A percentile compares a stretch with the other conserved stretches of the same genome.
Evolutionary conservation across 2,113 vertebrate genomes (phyloP).

Genomic region (Catharus minimus): DNA sequence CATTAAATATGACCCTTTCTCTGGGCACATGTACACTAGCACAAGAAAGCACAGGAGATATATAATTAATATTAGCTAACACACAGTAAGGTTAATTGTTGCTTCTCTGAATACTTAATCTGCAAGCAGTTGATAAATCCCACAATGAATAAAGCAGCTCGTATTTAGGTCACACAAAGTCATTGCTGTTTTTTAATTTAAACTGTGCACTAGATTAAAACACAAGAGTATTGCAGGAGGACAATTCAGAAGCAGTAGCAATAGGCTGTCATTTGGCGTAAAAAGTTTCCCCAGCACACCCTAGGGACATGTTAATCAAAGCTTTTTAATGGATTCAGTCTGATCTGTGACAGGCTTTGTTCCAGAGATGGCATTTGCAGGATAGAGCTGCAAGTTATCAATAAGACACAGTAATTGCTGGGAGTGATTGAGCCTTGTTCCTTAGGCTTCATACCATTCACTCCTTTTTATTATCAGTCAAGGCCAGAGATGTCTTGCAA

Average conservation of each 20-base stretch:
- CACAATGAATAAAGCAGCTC: slow-evolving; percentile 64
- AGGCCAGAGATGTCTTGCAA: slow-evolving; percentile 65
- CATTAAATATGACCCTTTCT: slow-evolving; percentile 56
- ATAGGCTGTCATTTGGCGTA: slow-evolving; percentile 71
- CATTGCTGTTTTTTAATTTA: slow-evolving; percentile 77
- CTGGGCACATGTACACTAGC: background rate
- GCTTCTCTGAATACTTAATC: slow-evolving; percentile 74
- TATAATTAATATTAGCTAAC: slow-evolving; percentile 75
- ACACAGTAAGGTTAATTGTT: slow-evolving; percentile 74
- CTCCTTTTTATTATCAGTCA: slow-evolving; percentile 66
- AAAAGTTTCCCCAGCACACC: slow-evolving; percentile 78
- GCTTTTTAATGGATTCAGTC: slow-evolving; percentile 80
- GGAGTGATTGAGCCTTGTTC: slow-evolving; percentile 72
- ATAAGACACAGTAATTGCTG: slow-evolving; percentile 80
- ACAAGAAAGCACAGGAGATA: slow-evolving; percentile 40
- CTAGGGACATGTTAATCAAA: slow-evolving; percentile 55
- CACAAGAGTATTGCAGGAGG: slow-evolving; percentile 71
- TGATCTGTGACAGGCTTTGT: slow-evolving; percentile 83
- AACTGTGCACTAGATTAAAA: slow-evolving; percentile 75
- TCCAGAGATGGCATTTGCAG: slow-evolving; percentile 77
- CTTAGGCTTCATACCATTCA: slow-evolving; percentile 64
- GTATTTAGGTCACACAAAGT: slow-evolving; percentile 82
- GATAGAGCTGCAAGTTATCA: slow-evolving; percentile 81
- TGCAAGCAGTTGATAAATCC: slow-evolving; percentile 75
- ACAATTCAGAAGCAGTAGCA: slow-evolving; percentile 69